Evolutionary conservation across 2,888 invertebrate genomes (phyloP), one percentile per base, ranked within the genome.

Genomic region (Acanthococcus lagerstroemiae): DNA sequence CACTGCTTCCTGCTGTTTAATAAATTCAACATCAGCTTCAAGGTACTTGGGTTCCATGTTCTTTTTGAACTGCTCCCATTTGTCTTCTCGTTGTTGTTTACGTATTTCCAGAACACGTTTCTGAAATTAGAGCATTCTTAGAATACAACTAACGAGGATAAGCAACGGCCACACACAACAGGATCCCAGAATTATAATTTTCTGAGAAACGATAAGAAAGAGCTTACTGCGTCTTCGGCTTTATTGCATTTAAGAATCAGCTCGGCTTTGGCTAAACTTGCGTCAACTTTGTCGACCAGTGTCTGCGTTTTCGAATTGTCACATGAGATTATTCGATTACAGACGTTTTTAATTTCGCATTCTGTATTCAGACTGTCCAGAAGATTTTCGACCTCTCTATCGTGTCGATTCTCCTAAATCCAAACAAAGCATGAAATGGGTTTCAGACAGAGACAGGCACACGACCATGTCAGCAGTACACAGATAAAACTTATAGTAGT

Each of bases 21-120:
- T 83, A 78, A 88, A 89, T 46, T 85, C 83, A 74, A 83, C 82
- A 73, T 90, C 88, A 70, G 90, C 85, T 74, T 85, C 82, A 71
- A 82, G 79, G 75, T 87, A 89, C 73, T 84, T 86, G 71, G 84
- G 82, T 73, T 85, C 84, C 78, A 90, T 84, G 76, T 87, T 85
- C 80, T 85, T 84, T 76, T 88, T 83, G 74, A 90, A 89, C 70
- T 81, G 80, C 72, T 85, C 81, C 85, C 87, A 88, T 76, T 86
- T 84, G 63, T 75, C 72, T 73, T 81, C 80, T 37, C 86, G 76
- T 66, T 77, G 74, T 67, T 77, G 26, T 44, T 50, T 77, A 71
- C 83, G 77, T 4, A 17, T 22, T 54, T 63, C 44, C 6, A 63
- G 22, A 12, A 54, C 9, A 12, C 5, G 27, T 63, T 54, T 52